These are phyloP conservation scores for Poeciliopsis gracilis DNA, from an alignment of 2,797 vertebrate species.

Conservation along the genomic window DNA sequence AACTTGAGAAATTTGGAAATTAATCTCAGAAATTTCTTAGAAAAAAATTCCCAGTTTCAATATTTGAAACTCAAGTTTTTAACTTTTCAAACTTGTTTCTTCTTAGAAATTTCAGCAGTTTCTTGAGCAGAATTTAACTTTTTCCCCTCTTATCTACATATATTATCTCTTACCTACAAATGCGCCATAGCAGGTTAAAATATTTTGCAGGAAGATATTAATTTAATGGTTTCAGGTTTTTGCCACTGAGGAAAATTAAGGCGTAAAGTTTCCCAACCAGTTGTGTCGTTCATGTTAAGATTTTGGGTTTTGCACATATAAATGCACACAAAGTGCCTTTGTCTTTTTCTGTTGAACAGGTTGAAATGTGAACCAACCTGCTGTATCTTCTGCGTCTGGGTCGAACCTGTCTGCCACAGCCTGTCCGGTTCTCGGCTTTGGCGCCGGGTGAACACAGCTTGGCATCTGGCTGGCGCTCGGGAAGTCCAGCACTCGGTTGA, in stretches of 20 bases:
- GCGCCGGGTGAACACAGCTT: constrained; percentile 72
- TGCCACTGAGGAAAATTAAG: constrained; percentile 68
- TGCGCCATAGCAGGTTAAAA: constrained; percentile 4
- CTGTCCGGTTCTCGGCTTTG: constrained; percentile 51
- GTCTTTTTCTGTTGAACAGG: background rate
- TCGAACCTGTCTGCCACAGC: constrained; percentile 17
- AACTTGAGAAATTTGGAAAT: too few relatives aligned
- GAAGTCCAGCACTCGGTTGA: constrained; percentile 77
- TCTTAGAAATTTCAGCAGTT: too few relatives aligned
- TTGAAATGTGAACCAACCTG: constrained; percentile 52
- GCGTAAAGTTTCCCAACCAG: constrained; percentile 66
- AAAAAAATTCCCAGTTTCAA: too few relatives aligned
- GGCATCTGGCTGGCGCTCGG: constrained; percentile 72
- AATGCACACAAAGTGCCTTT: constrained; percentile 7
- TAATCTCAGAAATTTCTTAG: too few relatives aligned
- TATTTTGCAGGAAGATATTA: constrained; percentile 78
- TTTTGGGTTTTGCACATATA: constrained; percentile 34
- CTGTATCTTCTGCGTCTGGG: constrained; percentile 17
- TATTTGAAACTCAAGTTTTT: too few relatives aligned
- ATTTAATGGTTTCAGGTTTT: constrained; percentile 79
- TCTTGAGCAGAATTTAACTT: too few relatives aligned
- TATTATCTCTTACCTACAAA: too few relatives aligned
- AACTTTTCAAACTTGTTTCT: too few relatives aligned
- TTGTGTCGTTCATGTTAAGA: constrained; percentile 52
- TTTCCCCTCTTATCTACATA: too few relatives aligned